Evolutionary conservation across 2,888 invertebrate genomes (phyloP), one percentile per base, ranked within the genome.

Genomic region (Dysmachus trigonus): DNA sequence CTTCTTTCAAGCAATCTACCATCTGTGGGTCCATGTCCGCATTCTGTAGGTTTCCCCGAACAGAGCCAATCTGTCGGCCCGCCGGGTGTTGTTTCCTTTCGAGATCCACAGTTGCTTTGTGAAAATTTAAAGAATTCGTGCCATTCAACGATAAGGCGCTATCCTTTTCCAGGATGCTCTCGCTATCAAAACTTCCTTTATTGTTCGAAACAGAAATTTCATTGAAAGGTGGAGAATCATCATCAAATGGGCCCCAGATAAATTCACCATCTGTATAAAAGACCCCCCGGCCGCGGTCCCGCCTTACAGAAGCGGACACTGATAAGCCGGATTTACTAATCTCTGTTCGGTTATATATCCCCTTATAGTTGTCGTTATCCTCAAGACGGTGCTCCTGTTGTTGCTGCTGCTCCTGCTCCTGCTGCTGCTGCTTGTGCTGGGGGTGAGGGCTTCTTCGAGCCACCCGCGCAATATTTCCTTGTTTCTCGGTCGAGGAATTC

Each of bases 201-300:
- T 51, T 74, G 8, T 41, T 83, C 13, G 71, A 35, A 72, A 4
- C 18, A 18, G 41, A 18, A 41, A 18, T 30, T 33, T 51, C 33
- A 62, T 62, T 22, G 18, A 62, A 62, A 62, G 27, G 27, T 27
- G 62, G 10, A 62, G 62, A n/a, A n/a, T n/a, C 62, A 62, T 15
- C 71, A 0, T 86, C 85, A 85, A 41, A 85, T 79, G 87, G 84
- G 47, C 77, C 81, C 86, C 85, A 87, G 22, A 87, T 77, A 76
- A 83, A 87, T 72, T 87, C 86, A 82, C 90, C 89, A 84, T 90
- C 90, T 85, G 89, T 90, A 84, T 89, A 90, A 87, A 88, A 90
- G 88, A 90, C 88, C 86, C 89, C 89, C 86, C 88, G 88, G 81
- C 88, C 88, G 82, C 88, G 87, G 10, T 82, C 87, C 85, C 87